Evolutionary conservation across 2,113 vertebrate genomes (phyloP).

Genomic region (Tragelaphus buxtoni): DNA sequence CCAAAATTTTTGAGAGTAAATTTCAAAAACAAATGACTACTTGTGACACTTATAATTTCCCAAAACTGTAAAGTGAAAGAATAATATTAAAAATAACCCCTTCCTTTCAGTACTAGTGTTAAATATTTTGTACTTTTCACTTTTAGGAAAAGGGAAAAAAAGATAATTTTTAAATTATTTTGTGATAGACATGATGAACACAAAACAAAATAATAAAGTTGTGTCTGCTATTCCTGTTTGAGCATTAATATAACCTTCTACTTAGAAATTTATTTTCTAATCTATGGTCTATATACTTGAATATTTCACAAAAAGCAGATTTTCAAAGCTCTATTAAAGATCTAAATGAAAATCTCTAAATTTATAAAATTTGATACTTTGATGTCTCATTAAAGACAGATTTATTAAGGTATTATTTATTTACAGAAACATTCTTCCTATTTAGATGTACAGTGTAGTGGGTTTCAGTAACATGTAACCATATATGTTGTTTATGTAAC

Average conservation of each 20-base stretch:
- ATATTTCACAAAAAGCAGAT: background rate
- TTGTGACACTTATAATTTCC: background rate
- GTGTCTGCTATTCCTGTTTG: background rate
- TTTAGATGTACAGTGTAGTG: background rate
- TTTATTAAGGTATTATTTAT: background rate
- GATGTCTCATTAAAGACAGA: background rate
- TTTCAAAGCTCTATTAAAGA: background rate
- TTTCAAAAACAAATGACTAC: slow-evolving; percentile 7
- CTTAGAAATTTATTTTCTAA: background rate
- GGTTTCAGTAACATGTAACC: background rate
- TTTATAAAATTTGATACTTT: background rate
- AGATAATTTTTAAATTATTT: background rate
- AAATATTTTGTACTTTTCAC: background rate
- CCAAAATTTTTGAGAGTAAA: background rate
- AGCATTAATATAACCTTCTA: background rate
- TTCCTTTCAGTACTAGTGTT: background rate
- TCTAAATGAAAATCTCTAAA: background rate
- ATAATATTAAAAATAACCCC: background rate
- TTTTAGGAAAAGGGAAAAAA: background rate
- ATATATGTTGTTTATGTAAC: background rate
- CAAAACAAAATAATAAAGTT: slow-evolving; percentile 6
- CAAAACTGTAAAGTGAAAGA: background rate
- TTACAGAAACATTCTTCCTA: background rate
- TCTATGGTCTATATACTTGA: background rate
- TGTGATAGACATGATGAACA: background rate